Percentiles rank a stretch among this genome's conserved stretches.
These are phyloP conservation scores for Psammodynastes pulverulentus DNA, from an alignment of 2,113 vertebrate species.

Conservation along the genomic window DNA sequence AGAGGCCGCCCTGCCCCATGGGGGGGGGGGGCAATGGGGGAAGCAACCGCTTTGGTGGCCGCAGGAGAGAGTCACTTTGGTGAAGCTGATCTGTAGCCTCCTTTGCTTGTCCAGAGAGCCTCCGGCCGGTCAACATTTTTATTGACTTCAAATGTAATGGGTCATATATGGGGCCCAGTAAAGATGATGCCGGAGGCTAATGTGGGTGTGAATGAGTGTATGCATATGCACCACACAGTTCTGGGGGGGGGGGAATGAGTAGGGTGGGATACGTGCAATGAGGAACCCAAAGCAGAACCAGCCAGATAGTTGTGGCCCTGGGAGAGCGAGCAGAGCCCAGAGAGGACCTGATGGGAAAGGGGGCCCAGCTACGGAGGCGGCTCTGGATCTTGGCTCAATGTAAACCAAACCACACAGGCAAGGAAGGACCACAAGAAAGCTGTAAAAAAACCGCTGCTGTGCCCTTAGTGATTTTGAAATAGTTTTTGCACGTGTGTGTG, in stretches of 20 bases:
- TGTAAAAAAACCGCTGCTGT: neutral
- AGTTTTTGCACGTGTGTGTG: neutral
- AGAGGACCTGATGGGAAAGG: neutral
- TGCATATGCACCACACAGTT: neutral
- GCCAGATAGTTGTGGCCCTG: neutral
- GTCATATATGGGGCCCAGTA: neutral
- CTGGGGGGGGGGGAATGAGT: neutral
- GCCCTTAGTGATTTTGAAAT: neutral
- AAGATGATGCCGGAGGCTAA: neutral
- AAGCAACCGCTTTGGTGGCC: neutral
- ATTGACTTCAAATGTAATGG: neutral
- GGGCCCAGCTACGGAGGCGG: neutral
- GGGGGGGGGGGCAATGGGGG: neutral
- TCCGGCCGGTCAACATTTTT: neutral
- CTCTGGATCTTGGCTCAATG: neutral
- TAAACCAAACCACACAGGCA: neutral
- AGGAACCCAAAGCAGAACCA: neutral
- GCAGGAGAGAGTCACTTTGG: neutral
- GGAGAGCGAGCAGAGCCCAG: neutral
- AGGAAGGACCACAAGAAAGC: neutral
- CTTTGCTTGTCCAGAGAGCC: neutral
- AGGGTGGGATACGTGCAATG: neutral
- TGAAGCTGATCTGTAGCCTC: neutral
- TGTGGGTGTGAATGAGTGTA: neutral
- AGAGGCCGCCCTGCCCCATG: neutral